Evolutionary conservation across 2,888 invertebrate genomes (phyloP), one percentile per base, ranked within the genome.

Genomic region (Drosophila monieri): DNA sequence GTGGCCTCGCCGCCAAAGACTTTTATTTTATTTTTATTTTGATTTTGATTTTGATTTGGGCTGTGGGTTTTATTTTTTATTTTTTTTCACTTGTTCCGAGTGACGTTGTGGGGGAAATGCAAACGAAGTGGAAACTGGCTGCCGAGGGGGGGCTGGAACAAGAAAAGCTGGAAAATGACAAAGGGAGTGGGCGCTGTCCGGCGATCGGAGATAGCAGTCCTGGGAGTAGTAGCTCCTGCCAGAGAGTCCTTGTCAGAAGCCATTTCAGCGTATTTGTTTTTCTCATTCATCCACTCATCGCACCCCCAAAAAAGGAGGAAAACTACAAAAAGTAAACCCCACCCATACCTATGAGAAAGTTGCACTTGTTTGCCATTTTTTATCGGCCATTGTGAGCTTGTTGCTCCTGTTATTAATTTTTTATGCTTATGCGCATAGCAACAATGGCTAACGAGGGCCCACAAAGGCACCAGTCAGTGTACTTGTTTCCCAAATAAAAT

Each of bases 341-440:
- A 35, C 51, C 14, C 14, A 12, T 32, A 14, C 35, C 35, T 6
- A 35, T 35, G 35, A 35, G n/a, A 35, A 14, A n/a, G 14, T 56
- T 64, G 55, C 44, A 52, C 41, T 51, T 27, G 39, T 46, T 43
- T 14, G 21, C 10, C 10, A 1, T 21, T 43, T 43, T 58, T 35
- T 35, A n/a, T 14, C 14, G 35, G 35, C 35, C 35, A 35, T 35
- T 12, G 12, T 35, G 35, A 1, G 35, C 35, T 35, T 35, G 21
- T 46, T 60, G 43, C 47, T 47, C 52, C 9, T 72, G 52, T 54
- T 61, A 76, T 78, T 77, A 80, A 79, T 84, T 71, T 76, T 79
- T 78, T 71, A 73, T 76, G 76, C 73, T 71, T 68, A 76, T 80
- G 76, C 71, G 80, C 67, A 71, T 69, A 73, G 69, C 64, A 72